Evolutionary conservation across 2,888 invertebrate genomes (phyloP), one percentile per base, ranked within the genome.

Genomic region (Campaea margaritaria): DNA sequence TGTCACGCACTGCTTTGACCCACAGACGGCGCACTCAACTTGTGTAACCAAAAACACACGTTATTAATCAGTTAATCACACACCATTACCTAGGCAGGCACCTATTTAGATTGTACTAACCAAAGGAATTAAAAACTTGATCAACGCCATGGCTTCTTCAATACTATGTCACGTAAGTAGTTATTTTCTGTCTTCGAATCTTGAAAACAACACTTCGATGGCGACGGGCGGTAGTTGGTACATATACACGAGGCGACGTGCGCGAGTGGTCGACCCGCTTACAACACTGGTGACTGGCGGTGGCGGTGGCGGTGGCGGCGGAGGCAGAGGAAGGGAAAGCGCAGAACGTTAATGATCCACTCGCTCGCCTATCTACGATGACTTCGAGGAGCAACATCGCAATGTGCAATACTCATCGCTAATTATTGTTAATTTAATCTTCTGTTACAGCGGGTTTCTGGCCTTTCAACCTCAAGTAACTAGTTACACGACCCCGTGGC

Each of bases 281-380:
- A 36, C 50, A 63, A 63, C 67, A 74, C 72, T 70, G 63, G 28
- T 44, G 27, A 14, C 39, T 9, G n/a, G n/a, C 34, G 62, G 55
- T 62, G 50, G 58, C 45, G 58, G 53, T 56, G 70, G 67, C 68
- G 66, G 70, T 65, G 62, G 71, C 68, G 74, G 73, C 53, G 79
- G 74, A 76, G 75, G 73, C 56, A 49, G n/a, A n/a, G n/a, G n/a
- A n/a, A n/a, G n/a, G n/a, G n/a, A n/a, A n/a, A n/a, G 65, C 47
- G 52, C 55, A 57, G 85, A 81, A 85, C 86, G 69, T 75, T 86
- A 84, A 85, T 80, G 80, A 78, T 72, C 54, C 63, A 57, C 74
- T 74, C 72, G 72, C 73, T 75, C 76, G 72, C 74, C 72, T 69
- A 74, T 72, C 75, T 76, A 69, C 49, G 14, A 39, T 13, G 14